Base-by-base conservation (phyloP, 2,113 vertebrate species). In the Scomber colias region DNA sequence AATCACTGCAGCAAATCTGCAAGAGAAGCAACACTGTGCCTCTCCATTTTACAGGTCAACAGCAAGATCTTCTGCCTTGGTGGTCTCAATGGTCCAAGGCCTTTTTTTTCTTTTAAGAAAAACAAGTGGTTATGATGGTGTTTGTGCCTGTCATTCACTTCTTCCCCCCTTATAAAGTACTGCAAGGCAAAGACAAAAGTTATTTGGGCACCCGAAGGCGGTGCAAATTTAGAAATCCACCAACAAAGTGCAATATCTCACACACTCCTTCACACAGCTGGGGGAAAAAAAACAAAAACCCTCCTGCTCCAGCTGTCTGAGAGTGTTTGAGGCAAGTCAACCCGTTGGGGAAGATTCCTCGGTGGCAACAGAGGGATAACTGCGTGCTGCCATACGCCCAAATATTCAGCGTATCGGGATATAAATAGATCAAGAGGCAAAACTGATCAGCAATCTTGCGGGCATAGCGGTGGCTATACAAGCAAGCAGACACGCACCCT, bases 341-440 rank as follows among this genome's bases (percentile, higher is more conserved):
- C 57, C 82, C 65, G 70, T 59, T 66, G 57, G 83, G 72, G 68
- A 79, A 80, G 79, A 85, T 87, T 90, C 90, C 86, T 90, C 78
- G 90, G 81, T 90, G 89, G 85, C 63, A 91, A 88, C 87, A 83
- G 87, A 76, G 86, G 84, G 63, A 84, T 73, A 82, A 86, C 78
- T 63, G 83, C 48, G 87, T 35, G 84, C 73, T 74, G 64, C 80
- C 73, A 82, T 81, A 84, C 86, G 79, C 87, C 90, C 86, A 87
- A 90, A 92, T 84, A 90, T 82, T 63, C 89, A 77, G 73, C 64
- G 62, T 79, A 90, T 87, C 72, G 61, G 77, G 85, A 87, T 90
- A 92, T 79, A 92, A 90, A 94, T 91, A 93, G 92, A 93, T 85
- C 76, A 72, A 57, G 66, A 54, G 78, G 71, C n/a, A 71, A 80